A percentile compares a stretch with the other conserved stretches of the same genome.
Evolutionary conservation across 2,888 invertebrate species (phyloP).

Genomic region (Hypomecis punctinalis): DNA sequence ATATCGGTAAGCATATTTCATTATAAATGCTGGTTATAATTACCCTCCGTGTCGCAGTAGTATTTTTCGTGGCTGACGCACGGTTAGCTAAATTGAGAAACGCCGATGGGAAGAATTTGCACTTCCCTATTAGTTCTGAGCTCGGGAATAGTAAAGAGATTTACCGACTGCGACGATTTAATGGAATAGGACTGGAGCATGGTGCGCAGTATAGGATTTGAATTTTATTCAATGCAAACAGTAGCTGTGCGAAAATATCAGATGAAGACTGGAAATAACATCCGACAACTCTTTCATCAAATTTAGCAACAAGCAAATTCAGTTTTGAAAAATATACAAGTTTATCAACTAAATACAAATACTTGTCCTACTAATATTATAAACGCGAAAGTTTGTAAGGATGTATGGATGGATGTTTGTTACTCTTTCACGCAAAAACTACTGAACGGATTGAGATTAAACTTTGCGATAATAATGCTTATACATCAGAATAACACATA

Average conservation of each 20-base stretch:
- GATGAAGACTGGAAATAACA: too few species aligned
- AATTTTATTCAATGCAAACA: not conserved
- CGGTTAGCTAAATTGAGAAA: conserved; percentile 28
- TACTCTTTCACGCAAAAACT: too few species aligned
- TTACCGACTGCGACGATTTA: not conserved
- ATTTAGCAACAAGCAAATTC: too few species aligned
- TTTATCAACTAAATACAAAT: too few species aligned
- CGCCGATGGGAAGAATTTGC: conserved; percentile 17
- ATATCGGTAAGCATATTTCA: conserved; percentile 29
- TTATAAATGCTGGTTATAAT: conserved; percentile 34
- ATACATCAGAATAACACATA: too few species aligned
- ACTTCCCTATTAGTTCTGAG: conserved; percentile 22
- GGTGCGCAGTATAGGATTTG: not conserved
- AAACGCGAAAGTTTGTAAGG: too few species aligned
- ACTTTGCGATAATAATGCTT: too few species aligned
- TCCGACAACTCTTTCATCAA: too few species aligned
- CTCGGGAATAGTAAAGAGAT: conserved; percentile 15
- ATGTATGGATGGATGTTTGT: too few species aligned
- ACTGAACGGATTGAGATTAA: too few species aligned
- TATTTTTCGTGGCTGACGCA: conserved; percentile 33
- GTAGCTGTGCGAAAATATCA: not conserved
- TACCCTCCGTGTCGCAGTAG: conserved; percentile 29
- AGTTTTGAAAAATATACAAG: too few species aligned
- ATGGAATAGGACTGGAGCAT: not conserved
- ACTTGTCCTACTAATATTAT: too few species aligned